These are phyloP conservation scores for Mesorhabditis spiculigera DNA, from an alignment of 2,888 invertebrate species.

Conservation along the genomic window DNA sequence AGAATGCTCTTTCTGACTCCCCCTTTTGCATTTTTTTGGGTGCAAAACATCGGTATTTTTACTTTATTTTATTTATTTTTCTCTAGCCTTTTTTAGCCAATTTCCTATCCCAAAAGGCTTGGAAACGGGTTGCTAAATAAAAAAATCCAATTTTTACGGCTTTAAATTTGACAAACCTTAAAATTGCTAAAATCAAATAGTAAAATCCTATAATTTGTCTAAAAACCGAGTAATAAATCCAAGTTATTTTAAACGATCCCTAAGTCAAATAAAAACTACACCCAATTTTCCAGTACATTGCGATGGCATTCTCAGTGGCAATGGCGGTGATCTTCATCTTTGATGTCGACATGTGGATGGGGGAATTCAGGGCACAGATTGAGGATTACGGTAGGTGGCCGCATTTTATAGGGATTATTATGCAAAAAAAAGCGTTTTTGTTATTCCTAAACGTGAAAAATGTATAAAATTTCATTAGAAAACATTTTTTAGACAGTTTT, in stretches of 20 bases:
- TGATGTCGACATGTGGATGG: not conserved
- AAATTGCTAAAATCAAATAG: not conserved
- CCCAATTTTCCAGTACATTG: not conserved
- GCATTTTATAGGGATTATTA: too few species aligned
- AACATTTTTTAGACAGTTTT: too few species aligned
- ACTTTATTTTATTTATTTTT: too few species aligned
- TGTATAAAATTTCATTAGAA: too few species aligned
- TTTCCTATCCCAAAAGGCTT: too few species aligned
- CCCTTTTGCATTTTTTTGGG: not conserved
- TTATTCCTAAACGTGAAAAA: too few species aligned
- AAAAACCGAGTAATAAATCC: not conserved
- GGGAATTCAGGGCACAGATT: not conserved
- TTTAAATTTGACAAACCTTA: too few species aligned
- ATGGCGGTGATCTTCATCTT: constrained; percentile 3
- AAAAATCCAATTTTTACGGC: too few species aligned
- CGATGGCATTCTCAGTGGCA: not conserved
- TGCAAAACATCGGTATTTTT: too few species aligned
- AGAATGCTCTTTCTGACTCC: not conserved
- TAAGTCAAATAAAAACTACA: not conserved
- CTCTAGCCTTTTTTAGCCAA: too few species aligned
- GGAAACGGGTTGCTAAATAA: not conserved
- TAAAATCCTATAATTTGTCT: not conserved
- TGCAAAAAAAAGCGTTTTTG: too few species aligned
- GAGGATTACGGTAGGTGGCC: not conserved
- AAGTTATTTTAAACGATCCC: not conserved